Conservation (phyloP, 2,113 vertebrate genomes). For the Phrynocephalus versicolor region DNA sequence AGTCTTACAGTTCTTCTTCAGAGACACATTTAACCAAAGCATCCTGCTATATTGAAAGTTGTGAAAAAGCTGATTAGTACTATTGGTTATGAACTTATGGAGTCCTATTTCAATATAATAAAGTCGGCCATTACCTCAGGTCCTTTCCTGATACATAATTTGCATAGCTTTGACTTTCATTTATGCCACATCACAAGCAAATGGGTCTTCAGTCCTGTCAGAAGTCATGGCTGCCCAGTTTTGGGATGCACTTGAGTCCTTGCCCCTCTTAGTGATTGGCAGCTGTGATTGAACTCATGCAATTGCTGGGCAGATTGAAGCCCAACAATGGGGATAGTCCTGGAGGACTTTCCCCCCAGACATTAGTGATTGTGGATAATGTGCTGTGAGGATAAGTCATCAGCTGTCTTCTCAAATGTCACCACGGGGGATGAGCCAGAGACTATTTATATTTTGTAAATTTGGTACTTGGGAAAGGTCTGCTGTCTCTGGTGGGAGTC, state of each 20-base stretch:
- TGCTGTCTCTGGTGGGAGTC: neutral
- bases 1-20: neutral
- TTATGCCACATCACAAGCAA: neutral
- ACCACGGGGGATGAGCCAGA: slow-evolving; percentile 15
- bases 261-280: neutral
- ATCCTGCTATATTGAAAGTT: neutral
- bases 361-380: neutral
- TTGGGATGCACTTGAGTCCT: neutral
- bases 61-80: neutral
- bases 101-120: neutral
- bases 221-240: neutral
- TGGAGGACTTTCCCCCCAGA: neutral
- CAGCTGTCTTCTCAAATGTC: slow-evolving; percentile 18
- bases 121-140: neutral
- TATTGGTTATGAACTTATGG: neutral
- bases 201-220: neutral
- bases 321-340: neutral
- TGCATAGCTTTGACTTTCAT: neutral
- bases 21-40: neutral
- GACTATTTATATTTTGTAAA: slow-evolving; percentile 33
- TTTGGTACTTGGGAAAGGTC: slow-evolving; percentile 25
- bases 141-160: neutral
- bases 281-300: neutral
- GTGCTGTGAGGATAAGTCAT: neutral
- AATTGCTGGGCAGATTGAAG: neutral